Base-by-base conservation (phyloP, 2,113 vertebrate genomes). In the Peucedramus taeniatus region DNA sequence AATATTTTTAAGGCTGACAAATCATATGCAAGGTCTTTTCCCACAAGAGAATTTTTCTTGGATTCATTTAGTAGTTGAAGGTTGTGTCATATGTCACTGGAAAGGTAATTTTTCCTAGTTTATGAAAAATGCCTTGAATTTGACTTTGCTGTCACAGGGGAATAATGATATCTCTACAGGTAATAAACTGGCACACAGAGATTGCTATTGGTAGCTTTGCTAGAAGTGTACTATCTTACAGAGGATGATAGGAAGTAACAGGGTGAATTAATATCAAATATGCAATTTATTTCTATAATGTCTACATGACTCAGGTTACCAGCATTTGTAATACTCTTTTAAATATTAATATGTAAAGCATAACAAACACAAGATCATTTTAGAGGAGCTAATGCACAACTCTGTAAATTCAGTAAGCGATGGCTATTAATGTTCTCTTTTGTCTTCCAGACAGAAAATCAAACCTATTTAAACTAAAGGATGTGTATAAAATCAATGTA, bases 381-480 rank as follows among this genome's bases (percentile, higher is more conserved):
- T 94, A 94, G 78, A 97, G 75, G 87, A 20, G 26, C 94, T 93
- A 97, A 97, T 51, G 91, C 95, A 94, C 92, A 95, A 93, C 89
- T 97, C 94, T 94, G 96, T 97, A 97, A 97, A 97, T 88, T 97
- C 93, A 72, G 64, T 95, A 97, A 97, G 60, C 16, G 13, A 97
- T 96, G 86, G 89, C 91, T 96, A 97, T 96, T 97, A 96, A 96
- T 96, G 96, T 96, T 96, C 87, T 96, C 96, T 97, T 98, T 97
- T 97, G 94, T 98, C 96, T 98, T 97, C 82, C 87, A 92, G 97
- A 94, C 97, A 98, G 96, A 97, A 98, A 98, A 97, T 98, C 97
- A 98, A 98, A 98, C 65, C 92, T 96, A 93, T 97, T 98, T 97
- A 97, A 97, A 96, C 89, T 94, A 97, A 98, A 98, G 90, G 96